A percentile compares a stretch with the other conserved stretches of the same genome.
Evolutionary conservation across 2,113 vertebrate species (phyloP).

Genomic region (Alethe castanea): DNA sequence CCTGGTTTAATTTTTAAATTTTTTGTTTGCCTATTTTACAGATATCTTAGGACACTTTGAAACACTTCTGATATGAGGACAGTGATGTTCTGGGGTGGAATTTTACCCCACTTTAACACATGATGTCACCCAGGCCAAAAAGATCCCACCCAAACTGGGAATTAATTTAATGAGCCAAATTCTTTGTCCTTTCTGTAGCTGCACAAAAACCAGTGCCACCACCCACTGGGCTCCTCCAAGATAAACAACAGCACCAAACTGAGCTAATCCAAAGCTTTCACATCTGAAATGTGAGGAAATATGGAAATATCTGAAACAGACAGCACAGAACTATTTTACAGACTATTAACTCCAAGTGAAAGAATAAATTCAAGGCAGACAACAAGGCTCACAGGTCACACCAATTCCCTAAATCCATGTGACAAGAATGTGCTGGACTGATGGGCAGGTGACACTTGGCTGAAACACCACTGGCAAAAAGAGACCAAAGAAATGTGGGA

Average conservation of each 20-base stretch:
- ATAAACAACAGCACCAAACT: not conserved
- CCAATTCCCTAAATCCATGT: not conserved
- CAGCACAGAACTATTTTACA: not conserved
- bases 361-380: not conserved
- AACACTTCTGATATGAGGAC: not conserved
- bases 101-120: rapidly evolving
- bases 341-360: not conserved
- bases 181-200: not conserved
- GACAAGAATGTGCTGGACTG: not conserved
- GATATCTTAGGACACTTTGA: rapidly evolving
- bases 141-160: not conserved
- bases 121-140: not conserved
- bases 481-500: not conserved
- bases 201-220: not conserved
- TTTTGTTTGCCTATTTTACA: rapidly evolving
- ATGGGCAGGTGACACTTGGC: not conserved
- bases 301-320: not conserved
- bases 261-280: not conserved
- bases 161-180: not conserved
- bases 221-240: not conserved
- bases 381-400: not conserved
- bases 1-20: not conserved
- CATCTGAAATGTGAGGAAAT: not conserved
- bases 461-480: not conserved
- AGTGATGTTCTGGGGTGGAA: not conserved